Base-by-base conservation (phyloP, 2,888 invertebrate species). In the Sinodicranocentrus sp. region DNA sequence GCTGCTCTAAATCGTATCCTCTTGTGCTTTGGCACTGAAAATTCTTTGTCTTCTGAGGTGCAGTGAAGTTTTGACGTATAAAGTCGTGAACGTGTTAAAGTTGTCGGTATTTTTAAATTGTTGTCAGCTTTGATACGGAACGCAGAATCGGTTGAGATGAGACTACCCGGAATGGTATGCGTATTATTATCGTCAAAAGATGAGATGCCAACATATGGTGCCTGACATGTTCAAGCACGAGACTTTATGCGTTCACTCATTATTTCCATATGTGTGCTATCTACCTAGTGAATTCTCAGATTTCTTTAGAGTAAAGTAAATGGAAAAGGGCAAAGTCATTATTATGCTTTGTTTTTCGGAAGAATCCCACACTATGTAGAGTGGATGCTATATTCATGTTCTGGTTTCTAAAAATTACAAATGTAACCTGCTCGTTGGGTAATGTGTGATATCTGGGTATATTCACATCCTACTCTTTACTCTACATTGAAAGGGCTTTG, bases 231-330 rank as follows among this genome's bases (percentile, higher is more conserved):
- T 44, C 44, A 59, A 73, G 26, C 73, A 61, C 48, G 39, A 65
- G 61, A 67, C 63, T 71, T 63, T 63, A 63, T 63, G 33, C n/a
- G 19, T 17, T 26, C 67, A 43, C 73, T 80, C 67, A 80, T 80
- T 80, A 73, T 57, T 80, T 68, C 68, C 80, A 80, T 73, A 57
- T 80, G 80, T 67, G 44, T 71, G 48, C 33, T 65, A 28, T 25
- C 71, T 10, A n/a, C n/a, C 48, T 15, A 48, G 48, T 48, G 48
- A 48, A 48, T 48, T 48, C n/a, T 48, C 15, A 48, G 48, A 48
- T 48, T 48, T 48, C 48, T 3, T n/a, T n/a, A n/a, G n/a, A n/a
- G n/a, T n/a, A n/a, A n/a, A n/a, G n/a, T n/a, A n/a, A n/a, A n/a
- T n/a, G n/a, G n/a, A n/a, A n/a, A n/a, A n/a, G n/a, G n/a, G n/a